A percentile compares a stretch with the other conserved stretches of the same genome.
Conservation (phyloP, 2,888 invertebrate species). For the Boloria euphrosyne region DNA sequence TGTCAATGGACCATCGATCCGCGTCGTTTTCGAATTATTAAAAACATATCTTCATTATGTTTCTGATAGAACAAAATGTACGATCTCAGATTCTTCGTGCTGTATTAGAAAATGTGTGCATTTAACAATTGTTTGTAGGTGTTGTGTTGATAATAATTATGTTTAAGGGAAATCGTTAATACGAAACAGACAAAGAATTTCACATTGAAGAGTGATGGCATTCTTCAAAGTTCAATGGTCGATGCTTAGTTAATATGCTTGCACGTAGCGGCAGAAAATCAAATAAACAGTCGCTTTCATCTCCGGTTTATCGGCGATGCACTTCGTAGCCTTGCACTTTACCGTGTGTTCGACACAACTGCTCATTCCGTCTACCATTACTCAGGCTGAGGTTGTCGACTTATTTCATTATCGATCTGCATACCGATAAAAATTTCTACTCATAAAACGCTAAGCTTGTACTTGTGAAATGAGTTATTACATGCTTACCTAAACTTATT, state of each 20-base stretch:
- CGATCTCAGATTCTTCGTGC: too few species aligned
- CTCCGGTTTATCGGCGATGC: conserved; percentile 75
- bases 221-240: conserved; percentile 59
- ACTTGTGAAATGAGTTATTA: conserved; percentile 1
- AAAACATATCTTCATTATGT: too few species aligned
- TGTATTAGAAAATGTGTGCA: too few species aligned
- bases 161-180: conserved; percentile 8
- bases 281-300: conserved; percentile 79
- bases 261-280: conserved; percentile 69
- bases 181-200: conserved; percentile 21
- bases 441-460: conserved; percentile 24
- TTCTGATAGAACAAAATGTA: too few species aligned
- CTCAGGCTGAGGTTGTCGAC: conserved; percentile 63
- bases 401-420: conserved; percentile 59
- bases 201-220: conserved; percentile 32
- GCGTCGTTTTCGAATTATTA: not conserved
- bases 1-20: not conserved
- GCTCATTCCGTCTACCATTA: conserved; percentile 60
- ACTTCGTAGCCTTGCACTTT: conserved; percentile 74
- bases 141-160: not conserved
- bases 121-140: not conserved
- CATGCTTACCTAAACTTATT: too few species aligned
- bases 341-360: conserved; percentile 58
- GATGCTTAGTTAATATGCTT: conserved; percentile 64
- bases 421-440: conserved; percentile 43